Evolutionary conservation across 1,140 invertebrate species (phyloP).

Genomic region (Eulimnadia texana): DNA sequence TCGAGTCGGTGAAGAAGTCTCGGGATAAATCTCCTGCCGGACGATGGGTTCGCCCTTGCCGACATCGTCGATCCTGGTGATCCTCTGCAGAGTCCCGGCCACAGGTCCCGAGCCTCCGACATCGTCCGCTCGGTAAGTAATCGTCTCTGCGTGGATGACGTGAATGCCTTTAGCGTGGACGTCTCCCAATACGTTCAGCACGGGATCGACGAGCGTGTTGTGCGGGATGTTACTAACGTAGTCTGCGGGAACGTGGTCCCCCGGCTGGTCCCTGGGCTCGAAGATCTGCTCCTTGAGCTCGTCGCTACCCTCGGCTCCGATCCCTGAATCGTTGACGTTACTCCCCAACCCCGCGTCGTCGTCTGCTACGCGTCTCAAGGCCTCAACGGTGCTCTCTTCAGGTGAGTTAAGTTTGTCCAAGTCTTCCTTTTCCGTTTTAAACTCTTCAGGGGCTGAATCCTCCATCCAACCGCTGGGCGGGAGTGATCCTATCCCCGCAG

Average conservation of each 20-base stretch:
- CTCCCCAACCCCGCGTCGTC: not conserved
- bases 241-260: not conserved
- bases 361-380: too few species aligned
- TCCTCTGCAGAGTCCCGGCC: not conserved
- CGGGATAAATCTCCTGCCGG: not conserved
- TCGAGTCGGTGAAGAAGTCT: not conserved
- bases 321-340: not conserved
- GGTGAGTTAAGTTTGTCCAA: not conserved
- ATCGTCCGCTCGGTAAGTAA: conserved; percentile 8
- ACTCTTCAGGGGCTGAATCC: not conserved
- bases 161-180: conserved; percentile 8
- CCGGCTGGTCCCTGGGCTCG: not conserved
- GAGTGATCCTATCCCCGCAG: not conserved
- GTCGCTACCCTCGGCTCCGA: too few species aligned
- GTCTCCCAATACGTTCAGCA: conserved; percentile 9
- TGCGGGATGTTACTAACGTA: too few species aligned
- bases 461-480: not conserved
- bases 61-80: not conserved
- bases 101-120: conserved; percentile 6
- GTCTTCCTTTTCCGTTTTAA: too few species aligned
- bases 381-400: too few species aligned
- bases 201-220: not conserved
- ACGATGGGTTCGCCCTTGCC: not conserved
- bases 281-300: not conserved
- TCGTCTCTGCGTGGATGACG: conserved; percentile 7